Base-by-base conservation (phyloP, 2,888 invertebrate genomes). In the Mythimna impura region DNA sequence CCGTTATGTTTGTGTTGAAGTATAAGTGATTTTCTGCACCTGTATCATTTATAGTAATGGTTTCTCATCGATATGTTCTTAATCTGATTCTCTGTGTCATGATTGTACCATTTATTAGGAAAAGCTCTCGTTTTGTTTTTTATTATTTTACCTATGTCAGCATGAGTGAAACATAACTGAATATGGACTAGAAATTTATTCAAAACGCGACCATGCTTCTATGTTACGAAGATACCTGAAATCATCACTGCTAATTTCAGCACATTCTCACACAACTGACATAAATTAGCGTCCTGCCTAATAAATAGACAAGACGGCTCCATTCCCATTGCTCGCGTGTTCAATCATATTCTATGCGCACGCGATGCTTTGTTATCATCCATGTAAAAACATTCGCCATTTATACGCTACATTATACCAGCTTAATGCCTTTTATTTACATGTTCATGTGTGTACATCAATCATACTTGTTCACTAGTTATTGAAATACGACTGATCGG, bases 261-360 rank as follows among this genome's bases (percentile, higher is more conserved):
- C 71, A 60, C 63, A 73, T 77, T 69, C 68, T 61, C 63, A 73
- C 71, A 65, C 54, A 43, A 66, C 67, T 40, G 71, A 74, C 74
- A 70, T 58, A 77, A 80, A 84, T 83, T 76, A 82, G 70, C 69
- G 77, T 75, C 80, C 64, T 70, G 62, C 83, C 66, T 67, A 66
- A 73, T 65, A 73, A 68, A 73, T 60, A 76, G 78, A 67, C 58
- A 43, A 80, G 66, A 75, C 73, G 54, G 57, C 65, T 83, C 65
- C 64, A 78, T 81, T 76, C 60, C 70, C 68, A 66, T 72, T 64
- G 70, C 55, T 86, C 54, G 85, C 88, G 82, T 88, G 86, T 65
- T 65, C 40, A 60, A 66, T 67, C 36, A n/a, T 65, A 73, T 66
- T 68, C 20, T 52, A 60, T 68, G 72, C 71, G 65, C 86, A 86